Percentiles rank a stretch among this genome's conserved stretches.
These are phyloP conservation scores for Tychaedon coryphoeus DNA, from an alignment of 2,113 vertebrate genomes.

Conservation along the genomic window DNA sequence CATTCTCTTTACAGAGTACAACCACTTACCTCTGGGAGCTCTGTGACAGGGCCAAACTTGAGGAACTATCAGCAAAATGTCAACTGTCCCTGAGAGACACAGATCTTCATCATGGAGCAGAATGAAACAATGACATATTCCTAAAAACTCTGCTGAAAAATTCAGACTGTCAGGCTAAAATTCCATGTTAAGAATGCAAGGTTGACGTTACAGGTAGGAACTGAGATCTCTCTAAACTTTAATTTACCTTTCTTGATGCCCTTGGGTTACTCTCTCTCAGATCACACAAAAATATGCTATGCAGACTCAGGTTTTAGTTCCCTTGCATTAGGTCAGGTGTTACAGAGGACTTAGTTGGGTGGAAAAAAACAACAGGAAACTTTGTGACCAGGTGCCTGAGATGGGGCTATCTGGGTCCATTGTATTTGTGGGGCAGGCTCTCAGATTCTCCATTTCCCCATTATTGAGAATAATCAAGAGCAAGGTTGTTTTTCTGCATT, in stretches of 20 bases:
- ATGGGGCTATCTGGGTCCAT: not conserved
- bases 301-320: not conserved
- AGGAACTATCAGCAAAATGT: conserved; percentile 26
- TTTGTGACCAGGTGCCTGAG: not conserved
- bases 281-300: not conserved
- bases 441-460: not conserved
- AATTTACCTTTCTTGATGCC: not conserved
- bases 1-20: not conserved
- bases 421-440: not conserved
- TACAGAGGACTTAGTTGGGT: not conserved
- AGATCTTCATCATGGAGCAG: not conserved
- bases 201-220: not conserved
- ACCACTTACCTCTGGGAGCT: not conserved
- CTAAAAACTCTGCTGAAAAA: conserved; percentile 1
- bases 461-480: not conserved
- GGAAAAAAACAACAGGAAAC: not conserved
- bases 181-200: not conserved
- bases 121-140: not conserved
- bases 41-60: not conserved
- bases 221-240: not conserved
- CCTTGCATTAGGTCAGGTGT: not conserved
- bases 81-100: conserved; percentile 7
- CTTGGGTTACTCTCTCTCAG: not conserved
- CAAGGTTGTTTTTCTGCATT: not conserved
- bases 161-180: not conserved